These are phyloP conservation scores for Anniella stebbinsi DNA, from an alignment of 2,797 vertebrate species.

Conservation along the genomic window DNA sequence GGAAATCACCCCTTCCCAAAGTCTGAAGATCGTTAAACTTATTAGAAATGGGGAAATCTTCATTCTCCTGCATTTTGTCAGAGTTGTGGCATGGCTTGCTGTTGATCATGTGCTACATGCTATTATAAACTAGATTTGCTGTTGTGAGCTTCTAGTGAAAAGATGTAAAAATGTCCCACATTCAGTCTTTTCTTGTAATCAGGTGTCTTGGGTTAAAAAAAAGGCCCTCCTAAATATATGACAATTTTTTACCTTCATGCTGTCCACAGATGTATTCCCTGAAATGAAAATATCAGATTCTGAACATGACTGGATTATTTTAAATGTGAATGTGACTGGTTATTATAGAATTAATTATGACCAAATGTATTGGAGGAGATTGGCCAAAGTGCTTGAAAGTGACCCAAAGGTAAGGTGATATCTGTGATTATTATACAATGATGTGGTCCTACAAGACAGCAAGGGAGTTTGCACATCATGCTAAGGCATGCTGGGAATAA, in stretches of 20 bases:
- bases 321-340: conserved; percentile 82
- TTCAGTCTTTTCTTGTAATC: not conserved
- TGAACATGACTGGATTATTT: conserved; percentile 80
- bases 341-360: conserved; percentile 84
- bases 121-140: too few species aligned
- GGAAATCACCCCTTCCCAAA: too few species aligned
- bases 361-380: conserved; percentile 76
- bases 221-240: not conserved
- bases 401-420: conserved; percentile 78
- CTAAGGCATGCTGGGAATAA: too few species aligned
- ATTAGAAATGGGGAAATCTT: not conserved
- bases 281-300: conserved; percentile 78
- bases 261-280: conserved; percentile 77
- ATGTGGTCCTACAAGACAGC: too few species aligned
- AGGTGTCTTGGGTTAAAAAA: not conserved
- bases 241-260: conserved; percentile 27
- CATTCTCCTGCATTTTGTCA: not conserved
- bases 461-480: too few species aligned
- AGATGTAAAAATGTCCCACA: too few species aligned
- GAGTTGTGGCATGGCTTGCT: not conserved
- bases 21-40: not conserved
- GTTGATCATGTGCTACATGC: not conserved
- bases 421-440: not conserved
- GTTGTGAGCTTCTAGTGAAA: too few species aligned
- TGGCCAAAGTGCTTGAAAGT: conserved; percentile 76